Conservation (phyloP, 2,888 invertebrate species). For the Tipula helvola region DNA sequence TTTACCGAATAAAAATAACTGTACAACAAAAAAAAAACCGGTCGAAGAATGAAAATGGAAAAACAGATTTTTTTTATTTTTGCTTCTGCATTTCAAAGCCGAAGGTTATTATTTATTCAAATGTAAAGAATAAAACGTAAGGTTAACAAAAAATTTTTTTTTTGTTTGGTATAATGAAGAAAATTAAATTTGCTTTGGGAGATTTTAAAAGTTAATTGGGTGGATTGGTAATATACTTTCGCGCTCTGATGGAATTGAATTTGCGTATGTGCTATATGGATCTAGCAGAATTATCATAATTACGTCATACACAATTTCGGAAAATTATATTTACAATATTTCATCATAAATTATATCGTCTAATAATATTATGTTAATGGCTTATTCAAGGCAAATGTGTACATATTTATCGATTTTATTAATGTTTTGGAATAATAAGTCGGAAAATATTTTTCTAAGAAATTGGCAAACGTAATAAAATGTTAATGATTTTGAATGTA, state of each 20-base stretch:
- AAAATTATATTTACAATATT: no score
- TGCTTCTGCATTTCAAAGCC: background rate
- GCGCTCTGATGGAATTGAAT: background rate
- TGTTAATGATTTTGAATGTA: no score
- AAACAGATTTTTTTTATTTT: background rate
- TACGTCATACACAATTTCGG: background rate
- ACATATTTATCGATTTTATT: background rate
- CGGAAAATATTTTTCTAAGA: background rate
- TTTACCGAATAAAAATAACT: background rate
- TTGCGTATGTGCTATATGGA: background rate
- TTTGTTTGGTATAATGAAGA: background rate
- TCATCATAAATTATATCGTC: no score
- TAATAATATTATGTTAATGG: no score
- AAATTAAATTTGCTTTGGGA: background rate
- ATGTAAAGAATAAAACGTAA: background rate
- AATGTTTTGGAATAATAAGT: no score
- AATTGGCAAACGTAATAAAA: background rate
- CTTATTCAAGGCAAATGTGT: no score
- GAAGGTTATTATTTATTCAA: background rate
- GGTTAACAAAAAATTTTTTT: background rate
- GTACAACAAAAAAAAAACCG: background rate
- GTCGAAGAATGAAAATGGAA: background rate
- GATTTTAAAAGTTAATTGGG: background rate
- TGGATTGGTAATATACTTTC: background rate
- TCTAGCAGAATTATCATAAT: background rate